phyloP scores from a whole-genome alignment of 2,888 invertebrate genomes.

The Trachelus troglodyta region DNA sequence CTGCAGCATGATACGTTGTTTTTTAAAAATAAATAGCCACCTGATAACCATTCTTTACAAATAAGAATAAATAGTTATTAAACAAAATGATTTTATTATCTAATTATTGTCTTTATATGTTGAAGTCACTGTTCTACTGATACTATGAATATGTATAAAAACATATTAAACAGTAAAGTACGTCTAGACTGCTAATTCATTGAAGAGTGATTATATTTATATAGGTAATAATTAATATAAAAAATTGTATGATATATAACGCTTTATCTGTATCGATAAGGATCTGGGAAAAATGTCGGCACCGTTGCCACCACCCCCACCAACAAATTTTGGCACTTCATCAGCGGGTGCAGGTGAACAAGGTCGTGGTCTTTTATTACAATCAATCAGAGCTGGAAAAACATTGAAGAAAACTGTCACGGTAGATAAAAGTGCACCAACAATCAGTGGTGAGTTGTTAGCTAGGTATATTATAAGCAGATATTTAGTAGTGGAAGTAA shows the following conservation, averaged over 20 bases:
- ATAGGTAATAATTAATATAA: too few species aligned
- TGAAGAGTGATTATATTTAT: too few species aligned
- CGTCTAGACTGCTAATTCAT: too few species aligned
- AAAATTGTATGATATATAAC: background rate
- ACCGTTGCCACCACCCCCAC: conserved; percentile 75
- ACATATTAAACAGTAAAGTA: background rate
- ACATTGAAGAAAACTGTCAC: conserved; percentile 87
- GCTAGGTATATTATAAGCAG: background rate
- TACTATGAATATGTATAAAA: background rate
- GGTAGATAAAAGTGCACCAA: conserved; percentile 90
- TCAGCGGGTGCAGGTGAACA: conserved; percentile 67
- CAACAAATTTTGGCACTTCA: conserved; percentile 67
- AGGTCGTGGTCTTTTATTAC: conserved; percentile 77
- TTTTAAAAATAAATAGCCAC: background rate
- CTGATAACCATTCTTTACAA: background rate
- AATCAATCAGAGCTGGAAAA: conserved; percentile 85
- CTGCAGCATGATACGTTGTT: background rate
- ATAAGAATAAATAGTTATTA: background rate
- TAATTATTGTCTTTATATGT: background rate
- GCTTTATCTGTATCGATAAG: background rate
- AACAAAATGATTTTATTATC: too few species aligned
- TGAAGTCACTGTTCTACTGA: background rate
- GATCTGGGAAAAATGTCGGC: conserved; percentile 66
- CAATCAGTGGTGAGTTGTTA: conserved; percentile 73
- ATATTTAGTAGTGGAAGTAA: background rate